phyloP scores from a whole-genome alignment of 2,797 vertebrate genomes.

The Echiichthys vipera region DNA sequence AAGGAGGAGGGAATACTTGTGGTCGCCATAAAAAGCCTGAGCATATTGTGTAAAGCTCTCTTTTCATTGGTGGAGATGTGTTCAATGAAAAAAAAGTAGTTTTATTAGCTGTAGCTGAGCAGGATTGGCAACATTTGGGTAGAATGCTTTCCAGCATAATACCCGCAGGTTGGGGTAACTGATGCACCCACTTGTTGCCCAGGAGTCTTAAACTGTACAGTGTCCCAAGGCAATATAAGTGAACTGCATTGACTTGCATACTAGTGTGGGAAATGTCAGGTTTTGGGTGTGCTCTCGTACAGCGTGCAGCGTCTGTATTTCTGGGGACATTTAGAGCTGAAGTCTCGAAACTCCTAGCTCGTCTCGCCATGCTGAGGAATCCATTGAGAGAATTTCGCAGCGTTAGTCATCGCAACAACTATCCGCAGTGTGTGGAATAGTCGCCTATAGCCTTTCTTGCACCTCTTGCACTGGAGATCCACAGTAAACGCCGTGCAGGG shows the following conservation, averaged over 20 bases:
- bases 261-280: slow-evolving; percentile 17
- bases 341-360: slow-evolving; percentile 37
- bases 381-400: slow-evolving; percentile 83
- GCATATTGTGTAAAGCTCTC: slow-evolving; percentile 37
- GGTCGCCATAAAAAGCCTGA: slow-evolving; percentile 42
- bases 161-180: slow-evolving; percentile 20
- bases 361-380: slow-evolving; percentile 54
- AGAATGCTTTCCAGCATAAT: slow-evolving; percentile 6
- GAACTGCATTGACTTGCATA: slow-evolving; percentile 51
- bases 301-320: slow-evolving; percentile 12
- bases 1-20: slow-evolving; percentile 39
- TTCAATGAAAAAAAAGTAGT: slow-evolving; percentile 28
- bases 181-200: slow-evolving; percentile 66
- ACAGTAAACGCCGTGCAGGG: slow-evolving; percentile 60
- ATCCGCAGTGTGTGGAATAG: slow-evolving; percentile 77
- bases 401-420: slow-evolving; percentile 84
- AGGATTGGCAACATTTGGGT: slow-evolving; percentile 26
- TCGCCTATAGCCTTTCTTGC: slow-evolving; percentile 66
- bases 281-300: slow-evolving; percentile 29
- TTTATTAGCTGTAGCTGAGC: slow-evolving; percentile 51
- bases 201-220: slow-evolving; percentile 28
- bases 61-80: slow-evolving; percentile 56
- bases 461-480: slow-evolving; percentile 59
- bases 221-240: slow-evolving; percentile 16
- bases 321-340: slow-evolving; percentile 28